Conservation (phyloP, 2,888 invertebrate genomes). For the Corbicula japonica region DNA sequence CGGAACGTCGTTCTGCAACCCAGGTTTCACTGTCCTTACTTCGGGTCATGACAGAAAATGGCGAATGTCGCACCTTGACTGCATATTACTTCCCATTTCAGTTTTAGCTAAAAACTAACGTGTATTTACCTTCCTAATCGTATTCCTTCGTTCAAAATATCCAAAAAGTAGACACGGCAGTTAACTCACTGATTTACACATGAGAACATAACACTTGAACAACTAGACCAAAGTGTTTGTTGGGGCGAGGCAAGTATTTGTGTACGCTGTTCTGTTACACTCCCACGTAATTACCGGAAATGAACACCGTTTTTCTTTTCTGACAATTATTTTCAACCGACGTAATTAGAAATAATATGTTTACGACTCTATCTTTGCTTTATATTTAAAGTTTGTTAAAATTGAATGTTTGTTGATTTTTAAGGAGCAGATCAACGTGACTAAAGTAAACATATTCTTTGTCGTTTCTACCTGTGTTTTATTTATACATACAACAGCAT, state of each 20-base stretch:
- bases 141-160: slow-evolving; percentile 1
- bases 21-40: not conserved
- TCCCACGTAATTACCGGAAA: slow-evolving; percentile 34
- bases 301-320: not conserved
- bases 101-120: not conserved
- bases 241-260: slow-evolving; percentile 64
- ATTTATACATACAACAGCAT: slow-evolving; percentile 1
- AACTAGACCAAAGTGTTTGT: slow-evolving; percentile 27
- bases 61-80: not conserved
- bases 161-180: not conserved
- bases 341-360: not conserved
- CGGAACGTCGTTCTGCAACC: no score
- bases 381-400: not conserved
- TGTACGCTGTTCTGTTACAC: slow-evolving; percentile 55
- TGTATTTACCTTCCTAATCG: slow-evolving; percentile 10
- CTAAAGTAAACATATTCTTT: not conserved
- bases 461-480: slow-evolving; percentile 30
- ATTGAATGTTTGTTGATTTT: not conserved
- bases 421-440: no score
- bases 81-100: slow-evolving; percentile 32
- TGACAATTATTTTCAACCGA: not conserved
- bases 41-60: not conserved
- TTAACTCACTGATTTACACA: slow-evolving; percentile 7
- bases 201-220: slow-evolving; percentile 5
- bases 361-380: no score